Percentiles rank a stretch among this genome's conserved stretches.
phyloP scores from a whole-genome alignment of 2,888 invertebrate genomes.

The Rotaria macrura region DNA sequence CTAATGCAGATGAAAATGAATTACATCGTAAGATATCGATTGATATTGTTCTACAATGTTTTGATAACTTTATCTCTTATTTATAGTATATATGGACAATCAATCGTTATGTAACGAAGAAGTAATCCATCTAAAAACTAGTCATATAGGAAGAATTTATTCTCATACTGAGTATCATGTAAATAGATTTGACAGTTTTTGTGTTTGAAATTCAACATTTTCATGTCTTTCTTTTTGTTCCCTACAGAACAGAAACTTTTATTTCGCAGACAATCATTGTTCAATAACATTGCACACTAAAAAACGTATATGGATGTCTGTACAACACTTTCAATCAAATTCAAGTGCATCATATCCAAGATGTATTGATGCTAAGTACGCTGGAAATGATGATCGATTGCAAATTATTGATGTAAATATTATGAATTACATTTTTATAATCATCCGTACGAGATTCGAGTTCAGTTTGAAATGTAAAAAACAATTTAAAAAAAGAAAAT shows the following conservation, averaged over 20 bases:
- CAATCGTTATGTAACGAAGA: background rate
- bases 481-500: no score
- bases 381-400: background rate
- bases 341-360: background rate
- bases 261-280: background rate
- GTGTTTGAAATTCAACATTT: background rate
- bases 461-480: no score
- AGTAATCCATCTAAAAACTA: background rate
- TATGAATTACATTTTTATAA: no score
- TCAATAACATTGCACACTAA: background rate
- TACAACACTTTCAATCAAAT: background rate
- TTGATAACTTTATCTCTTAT: background rate
- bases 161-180: background rate
- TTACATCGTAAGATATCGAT: background rate
- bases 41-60: background rate
- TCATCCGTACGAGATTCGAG: no score
- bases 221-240: background rate
- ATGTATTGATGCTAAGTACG: background rate
- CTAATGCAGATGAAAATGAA: background rate
- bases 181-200: background rate
- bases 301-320: background rate
- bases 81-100: background rate
- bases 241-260: background rate
- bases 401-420: conserved; percentile 4
- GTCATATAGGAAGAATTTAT: background rate